Evolutionary conservation across 2,888 invertebrate species (phyloP), one percentile per base, ranked within the genome.

Genomic region (Punctoribates punctum): DNA sequence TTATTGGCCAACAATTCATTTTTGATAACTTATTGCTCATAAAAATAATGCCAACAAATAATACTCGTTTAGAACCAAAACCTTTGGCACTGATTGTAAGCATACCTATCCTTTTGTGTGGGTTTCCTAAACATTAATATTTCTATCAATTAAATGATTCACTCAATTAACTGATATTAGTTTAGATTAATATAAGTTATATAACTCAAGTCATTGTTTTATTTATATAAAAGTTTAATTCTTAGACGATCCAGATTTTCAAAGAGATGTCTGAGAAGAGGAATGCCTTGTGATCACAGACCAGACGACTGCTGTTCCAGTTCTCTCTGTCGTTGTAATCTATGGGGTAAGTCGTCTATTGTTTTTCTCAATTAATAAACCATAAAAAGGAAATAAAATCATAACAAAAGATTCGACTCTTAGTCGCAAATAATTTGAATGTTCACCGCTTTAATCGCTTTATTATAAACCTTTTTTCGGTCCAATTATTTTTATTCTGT

Each of bases 251-350:
- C 60, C 13, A 60, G 60, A 27, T 27, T 60, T 27, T 60, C 60
- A 34, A 34, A 79, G 46, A 79, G 80, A 65, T 93, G 93, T 86
- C 88, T 93, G 81, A 88, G 89, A 81, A 89, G 92, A 79, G 91
- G 91, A 8, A 91, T 90, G 79, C 91, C 90, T 86, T 93, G 93
- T 85, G 92, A 93, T 85, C 91, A 92, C 84, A 88, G 92, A 78
- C 90, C 90, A 15, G 90, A 90, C 79, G 92, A 91, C 84, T 93
- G 93, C 87, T 93, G 93, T 87, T 89, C 89, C 86, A 91, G 90
- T 67, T 11, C 67, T 67, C 90, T 91, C 79, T 93, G 93, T 85
- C 88, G 92, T 79, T 93, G 93, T 88, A 93, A 93, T 85, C 87
- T 93, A 74, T 93, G 92, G 92, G 67, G 67, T 67, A 8, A 67